Percentiles rank a stretch among this genome's conserved stretches.
Evolutionary conservation across 2,797 vertebrate genomes (phyloP).

Genomic region (Gambelia wislizenii): DNA sequence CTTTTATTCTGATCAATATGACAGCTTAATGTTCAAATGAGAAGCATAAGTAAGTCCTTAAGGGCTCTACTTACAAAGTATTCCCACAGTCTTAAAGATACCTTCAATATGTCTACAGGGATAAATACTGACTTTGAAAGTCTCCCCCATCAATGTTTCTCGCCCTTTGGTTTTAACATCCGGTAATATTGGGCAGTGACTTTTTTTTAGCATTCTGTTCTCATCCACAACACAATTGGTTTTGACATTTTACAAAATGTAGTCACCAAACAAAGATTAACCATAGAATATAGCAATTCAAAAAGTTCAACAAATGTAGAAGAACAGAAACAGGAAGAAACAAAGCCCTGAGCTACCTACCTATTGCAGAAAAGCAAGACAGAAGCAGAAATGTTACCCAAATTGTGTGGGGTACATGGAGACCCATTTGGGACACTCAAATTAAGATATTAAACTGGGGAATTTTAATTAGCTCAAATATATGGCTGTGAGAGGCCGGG

Average conservation of each 20-base stretch:
- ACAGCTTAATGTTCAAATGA: conserved; percentile 60
- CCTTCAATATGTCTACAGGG: conserved; percentile 52
- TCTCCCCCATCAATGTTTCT: conserved; percentile 24
- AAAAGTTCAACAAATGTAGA: neutral
- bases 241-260: neutral
- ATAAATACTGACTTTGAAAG: conserved; percentile 56
- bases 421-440: no score
- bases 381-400: neutral
- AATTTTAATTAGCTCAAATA: no score
- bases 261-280: neutral
- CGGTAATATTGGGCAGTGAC: conserved; percentile 31
- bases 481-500: no score
- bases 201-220: conserved; percentile 38
- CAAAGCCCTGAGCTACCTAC: neutral
- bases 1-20: conserved; percentile 59
- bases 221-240: neutral
- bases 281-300: conserved; percentile 16
- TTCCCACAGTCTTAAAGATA: conserved; percentile 51
- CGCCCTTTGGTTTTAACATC: conserved; percentile 33
- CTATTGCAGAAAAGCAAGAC: neutral
- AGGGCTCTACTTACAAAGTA: conserved; percentile 53
- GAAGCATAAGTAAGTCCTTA: conserved; percentile 65
- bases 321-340: neutral
- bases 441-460: no score
- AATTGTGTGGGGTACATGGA: no score